phyloP scores from a whole-genome alignment of 2,113 vertebrate species.

The Vulpes vulpes region DNA sequence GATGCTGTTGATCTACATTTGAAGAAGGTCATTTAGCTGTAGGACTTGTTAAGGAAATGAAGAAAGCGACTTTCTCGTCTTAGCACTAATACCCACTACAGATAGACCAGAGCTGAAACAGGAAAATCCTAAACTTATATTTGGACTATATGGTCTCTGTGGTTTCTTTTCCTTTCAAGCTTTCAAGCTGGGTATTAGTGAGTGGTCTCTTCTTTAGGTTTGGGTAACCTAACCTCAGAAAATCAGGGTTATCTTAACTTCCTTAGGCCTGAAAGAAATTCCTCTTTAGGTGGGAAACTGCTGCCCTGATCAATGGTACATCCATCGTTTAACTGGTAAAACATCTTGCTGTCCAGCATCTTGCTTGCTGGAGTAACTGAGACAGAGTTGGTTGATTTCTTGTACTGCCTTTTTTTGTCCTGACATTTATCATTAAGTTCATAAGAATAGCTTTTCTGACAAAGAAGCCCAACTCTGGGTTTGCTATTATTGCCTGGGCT shows the following conservation, averaged over 20 bases:
- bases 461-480: background rate
- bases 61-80: background rate
- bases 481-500: background rate
- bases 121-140: background rate
- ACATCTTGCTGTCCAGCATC: background rate
- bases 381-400: background rate
- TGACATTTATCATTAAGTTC: background rate
- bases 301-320: background rate
- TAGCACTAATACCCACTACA: background rate
- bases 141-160: background rate
- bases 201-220: background rate
- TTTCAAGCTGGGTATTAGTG: background rate
- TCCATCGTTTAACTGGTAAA: background rate
- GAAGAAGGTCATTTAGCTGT: background rate
- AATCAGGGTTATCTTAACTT: constrained; percentile 4
- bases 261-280: background rate
- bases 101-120: background rate
- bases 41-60: background rate
- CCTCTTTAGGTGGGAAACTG: background rate
- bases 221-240: background rate
- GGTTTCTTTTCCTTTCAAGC: constrained; percentile 29
- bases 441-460: background rate
- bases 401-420: background rate
- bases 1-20: background rate
- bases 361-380: background rate